Conservation (phyloP, 2,797 vertebrate genomes). For the Bradypus variegatus region DNA sequence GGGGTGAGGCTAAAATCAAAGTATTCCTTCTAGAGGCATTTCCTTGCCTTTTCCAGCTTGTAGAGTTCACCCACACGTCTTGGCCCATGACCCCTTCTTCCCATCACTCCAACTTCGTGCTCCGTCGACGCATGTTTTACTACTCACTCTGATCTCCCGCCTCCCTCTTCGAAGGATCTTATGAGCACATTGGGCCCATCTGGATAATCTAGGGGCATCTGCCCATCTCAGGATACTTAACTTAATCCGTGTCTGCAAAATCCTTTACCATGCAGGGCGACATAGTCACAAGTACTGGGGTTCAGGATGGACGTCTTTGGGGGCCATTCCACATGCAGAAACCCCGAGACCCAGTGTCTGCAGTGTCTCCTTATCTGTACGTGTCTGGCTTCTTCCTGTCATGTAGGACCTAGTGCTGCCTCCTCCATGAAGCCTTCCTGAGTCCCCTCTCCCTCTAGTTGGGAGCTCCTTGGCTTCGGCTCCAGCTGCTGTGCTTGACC, state of each 20-base stretch:
- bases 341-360: not conserved
- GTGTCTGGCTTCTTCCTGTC: not conserved
- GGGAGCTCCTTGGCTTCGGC: not conserved
- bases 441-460: not conserved
- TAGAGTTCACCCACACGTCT: no score
- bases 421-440: not conserved
- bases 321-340: not conserved
- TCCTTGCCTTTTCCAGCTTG: not conserved
- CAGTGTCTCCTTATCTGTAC: not conserved
- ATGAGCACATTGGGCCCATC: not conserved
- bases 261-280: not conserved
- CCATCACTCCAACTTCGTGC: not conserved
- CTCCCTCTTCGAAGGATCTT: not conserved
- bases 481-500: not conserved
- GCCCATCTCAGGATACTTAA: not conserved
- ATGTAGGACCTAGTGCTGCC: not conserved
- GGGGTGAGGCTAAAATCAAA: not conserved
- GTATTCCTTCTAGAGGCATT: not conserved
- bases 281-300: not conserved
- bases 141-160: not conserved
- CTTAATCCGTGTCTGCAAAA: not conserved
- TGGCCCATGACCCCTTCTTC: not conserved
- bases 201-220: not conserved
- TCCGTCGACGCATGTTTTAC: not conserved
- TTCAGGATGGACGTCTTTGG: not conserved